Conservation (phyloP, 2,797 vertebrate species). For the Lutjanus campechanus region DNA sequence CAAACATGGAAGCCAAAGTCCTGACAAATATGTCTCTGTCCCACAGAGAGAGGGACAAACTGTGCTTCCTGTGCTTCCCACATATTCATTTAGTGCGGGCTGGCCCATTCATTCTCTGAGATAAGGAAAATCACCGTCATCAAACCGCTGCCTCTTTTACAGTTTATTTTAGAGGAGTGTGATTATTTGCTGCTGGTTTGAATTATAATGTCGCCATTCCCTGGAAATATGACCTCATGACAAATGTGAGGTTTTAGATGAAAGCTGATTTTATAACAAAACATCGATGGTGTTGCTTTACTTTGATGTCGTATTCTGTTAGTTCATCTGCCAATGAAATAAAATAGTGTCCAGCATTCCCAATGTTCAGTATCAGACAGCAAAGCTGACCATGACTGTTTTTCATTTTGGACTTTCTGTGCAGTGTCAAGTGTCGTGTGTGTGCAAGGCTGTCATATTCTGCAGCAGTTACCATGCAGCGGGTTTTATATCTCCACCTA, state of each 20-base stretch:
- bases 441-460: conserved; percentile 4
- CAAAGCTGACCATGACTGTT: not conserved
- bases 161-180: not conserved
- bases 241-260: conserved; percentile 1
- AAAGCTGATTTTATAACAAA: not conserved
- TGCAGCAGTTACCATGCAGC: not conserved
- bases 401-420: not conserved
- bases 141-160: not conserved
- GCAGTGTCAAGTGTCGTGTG: not conserved
- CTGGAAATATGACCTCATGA: conserved; percentile 8
- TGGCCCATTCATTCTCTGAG: not conserved
- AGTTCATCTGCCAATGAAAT: not conserved
- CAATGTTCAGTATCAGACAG: conserved; percentile 3
- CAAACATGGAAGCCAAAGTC: not conserved
- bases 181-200: conserved; percentile 12
- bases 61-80: not conserved
- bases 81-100: not conserved
- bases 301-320: conserved; percentile 11
- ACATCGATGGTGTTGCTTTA: not conserved
- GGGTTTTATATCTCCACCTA: not conserved
- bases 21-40: not conserved
- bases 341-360: not conserved
- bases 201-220: not conserved
- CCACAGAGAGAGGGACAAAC: not conserved
- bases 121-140: conserved; percentile 14